These are phyloP conservation scores for Brachyalestes nurse DNA, from an alignment of 2,797 vertebrate species.

Conservation along the genomic window DNA sequence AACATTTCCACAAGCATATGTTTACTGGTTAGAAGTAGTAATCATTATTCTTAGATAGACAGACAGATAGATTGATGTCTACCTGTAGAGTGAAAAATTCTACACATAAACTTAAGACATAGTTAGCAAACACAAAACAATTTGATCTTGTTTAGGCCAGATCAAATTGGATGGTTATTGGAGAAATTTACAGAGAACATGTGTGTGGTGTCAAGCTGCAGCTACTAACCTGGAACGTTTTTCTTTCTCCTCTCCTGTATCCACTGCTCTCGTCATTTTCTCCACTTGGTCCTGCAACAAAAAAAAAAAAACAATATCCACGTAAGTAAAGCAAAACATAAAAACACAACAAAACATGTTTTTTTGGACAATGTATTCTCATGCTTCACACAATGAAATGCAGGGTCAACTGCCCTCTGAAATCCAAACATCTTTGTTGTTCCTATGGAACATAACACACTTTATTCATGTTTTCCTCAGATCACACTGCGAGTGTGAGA, in stretches of 20 bases:
- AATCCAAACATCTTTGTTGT: not conserved
- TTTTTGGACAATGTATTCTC: not conserved
- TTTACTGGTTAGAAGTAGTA: not conserved
- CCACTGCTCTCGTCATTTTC: slow-evolving; percentile 55
- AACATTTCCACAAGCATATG: not conserved
- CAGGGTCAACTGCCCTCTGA: too few relatives aligned
- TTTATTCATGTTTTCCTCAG: slow-evolving; percentile 60
- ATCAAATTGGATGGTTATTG: not conserved
- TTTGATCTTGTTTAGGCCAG: not conserved
- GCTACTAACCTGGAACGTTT: slow-evolving; percentile 68
- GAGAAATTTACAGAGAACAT: not conserved
- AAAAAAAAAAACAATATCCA: not conserved
- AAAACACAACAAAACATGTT: not conserved
- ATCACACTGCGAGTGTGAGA: slow-evolving; percentile 61
- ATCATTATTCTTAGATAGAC: not conserved
- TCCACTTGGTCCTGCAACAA: slow-evolving; percentile 41
- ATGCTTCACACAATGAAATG: not conserved
- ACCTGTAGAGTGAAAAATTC: not conserved
- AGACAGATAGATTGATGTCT: not conserved
- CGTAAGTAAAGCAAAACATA: slow-evolving; percentile 8
- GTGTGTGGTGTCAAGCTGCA: not conserved
- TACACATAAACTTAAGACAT: not conserved
- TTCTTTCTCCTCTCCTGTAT: slow-evolving; percentile 59
- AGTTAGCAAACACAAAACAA: not conserved
- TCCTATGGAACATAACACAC: too few relatives aligned